Evolutionary conservation across 2,888 invertebrate species (phyloP).

Genomic region (Hydrotaea diabolus): DNA sequence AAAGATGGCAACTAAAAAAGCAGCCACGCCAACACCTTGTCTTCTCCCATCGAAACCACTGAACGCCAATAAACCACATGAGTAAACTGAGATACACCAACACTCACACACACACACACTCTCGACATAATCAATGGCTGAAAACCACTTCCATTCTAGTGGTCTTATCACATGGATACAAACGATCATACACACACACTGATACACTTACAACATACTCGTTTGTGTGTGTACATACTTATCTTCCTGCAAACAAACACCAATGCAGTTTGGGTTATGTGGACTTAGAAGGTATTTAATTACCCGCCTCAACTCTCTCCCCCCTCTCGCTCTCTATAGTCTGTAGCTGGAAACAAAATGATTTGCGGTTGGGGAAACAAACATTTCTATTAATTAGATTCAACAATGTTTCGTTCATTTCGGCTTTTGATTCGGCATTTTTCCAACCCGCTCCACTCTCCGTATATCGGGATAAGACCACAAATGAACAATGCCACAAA

Average conservation of each 20-base stretch:
- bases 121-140: not conserved
- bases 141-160: not conserved
- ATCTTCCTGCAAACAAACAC: not conserved
- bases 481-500: not conserved
- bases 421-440: not conserved
- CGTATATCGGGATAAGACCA: not conserved
- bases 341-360: slow-evolving; percentile 43
- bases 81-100: not conserved
- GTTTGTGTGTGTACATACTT: not conserved
- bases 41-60: not conserved
- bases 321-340: not conserved
- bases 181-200: not conserved
- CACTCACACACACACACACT: not conserved
- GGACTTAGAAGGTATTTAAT: not conserved
- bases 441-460: not conserved
- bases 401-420: slow-evolving; percentile 11
- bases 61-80: not conserved
- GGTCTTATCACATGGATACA: not conserved
- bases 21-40: too few species aligned
- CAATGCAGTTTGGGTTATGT: not conserved
- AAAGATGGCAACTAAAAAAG: too few species aligned
- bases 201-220: not conserved
- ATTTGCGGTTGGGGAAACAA: slow-evolving; percentile 61
- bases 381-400: slow-evolving; percentile 59
- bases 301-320: not conserved